Conservation (phyloP, 1,140 invertebrate genomes). For the Triops cancriformis region DNA sequence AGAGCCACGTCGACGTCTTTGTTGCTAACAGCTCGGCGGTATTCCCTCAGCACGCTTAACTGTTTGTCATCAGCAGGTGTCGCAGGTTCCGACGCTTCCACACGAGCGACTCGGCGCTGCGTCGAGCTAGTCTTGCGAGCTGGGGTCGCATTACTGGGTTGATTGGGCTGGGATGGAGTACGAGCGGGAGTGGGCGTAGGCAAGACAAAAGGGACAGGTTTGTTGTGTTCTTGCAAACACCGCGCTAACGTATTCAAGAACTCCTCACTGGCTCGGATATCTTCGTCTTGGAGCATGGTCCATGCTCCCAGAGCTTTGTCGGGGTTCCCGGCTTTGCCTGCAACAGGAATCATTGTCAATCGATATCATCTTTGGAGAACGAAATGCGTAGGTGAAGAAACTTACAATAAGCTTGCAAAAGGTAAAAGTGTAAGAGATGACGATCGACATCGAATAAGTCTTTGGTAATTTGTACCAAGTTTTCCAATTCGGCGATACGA, state of each 20-base stretch:
- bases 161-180: neutral
- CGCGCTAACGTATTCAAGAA: conserved; percentile 57
- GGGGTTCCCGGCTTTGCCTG: conserved; percentile 45
- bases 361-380: neutral
- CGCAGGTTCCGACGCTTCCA: neutral
- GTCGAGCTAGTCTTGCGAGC: neutral
- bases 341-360: neutral
- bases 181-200: conserved; percentile 37
- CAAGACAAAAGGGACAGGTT: conserved; percentile 57
- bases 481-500: conserved; percentile 56
- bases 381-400: conserved; percentile 24
- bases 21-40: conserved; percentile 38
- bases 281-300: conserved; percentile 73
- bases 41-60: conserved; percentile 27
- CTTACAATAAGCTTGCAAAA: conserved; percentile 58
- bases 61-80: neutral
- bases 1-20: conserved; percentile 47
- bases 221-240: conserved; percentile 54
- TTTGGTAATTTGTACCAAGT: conserved; percentile 60
- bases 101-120: neutral
- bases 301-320: conserved; percentile 64
- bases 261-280: conserved; percentile 54
- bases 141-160: neutral
- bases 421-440: conserved; percentile 60
- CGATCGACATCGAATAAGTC: conserved; percentile 64